These are phyloP conservation scores for Oncorhynchus mykiss DNA, from an alignment of 2,113 vertebrate species.

Conservation along the genomic window DNA sequence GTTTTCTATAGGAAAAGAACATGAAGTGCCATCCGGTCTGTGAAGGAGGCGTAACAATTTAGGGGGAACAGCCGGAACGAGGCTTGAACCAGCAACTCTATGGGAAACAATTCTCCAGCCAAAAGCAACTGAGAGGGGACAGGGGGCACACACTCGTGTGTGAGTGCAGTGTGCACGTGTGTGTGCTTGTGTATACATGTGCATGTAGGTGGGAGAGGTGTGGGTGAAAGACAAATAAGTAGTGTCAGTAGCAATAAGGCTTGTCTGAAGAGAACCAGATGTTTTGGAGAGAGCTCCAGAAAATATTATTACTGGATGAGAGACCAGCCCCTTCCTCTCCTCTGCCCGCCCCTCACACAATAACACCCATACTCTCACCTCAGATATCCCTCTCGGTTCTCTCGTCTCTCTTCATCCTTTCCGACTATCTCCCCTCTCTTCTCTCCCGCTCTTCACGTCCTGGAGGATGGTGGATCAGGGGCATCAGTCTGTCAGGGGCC, in stretches of 20 bases:
- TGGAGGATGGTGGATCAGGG: too few species aligned
- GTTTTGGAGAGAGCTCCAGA: background rate
- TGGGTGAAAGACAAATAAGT: background rate
- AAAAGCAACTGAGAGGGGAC: background rate
- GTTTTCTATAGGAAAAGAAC: too few species aligned
- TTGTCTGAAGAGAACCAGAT: background rate
- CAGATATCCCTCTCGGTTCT: background rate
- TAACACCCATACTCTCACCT: background rate
- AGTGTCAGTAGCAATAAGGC: background rate
- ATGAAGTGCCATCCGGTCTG: too few species aligned
- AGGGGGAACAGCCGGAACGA: background rate
- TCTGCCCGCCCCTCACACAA: slow-evolving; percentile 17
- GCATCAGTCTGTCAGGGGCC: too few species aligned
- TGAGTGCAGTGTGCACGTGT: background rate
- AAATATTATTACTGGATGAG: background rate
- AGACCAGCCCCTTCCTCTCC: slow-evolving; percentile 19
- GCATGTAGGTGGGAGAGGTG: slow-evolving; percentile 1
- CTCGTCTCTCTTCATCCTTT: background rate
- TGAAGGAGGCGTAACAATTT: background rate
- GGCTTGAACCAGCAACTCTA: background rate
- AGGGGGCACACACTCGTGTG: slow-evolving; percentile 14
- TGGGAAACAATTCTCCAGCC: background rate
- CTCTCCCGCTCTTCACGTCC: too few species aligned
- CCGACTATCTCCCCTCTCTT: too few species aligned
- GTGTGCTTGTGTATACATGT: background rate